Evolutionary conservation across 2,888 invertebrate species (phyloP), one percentile per base, ranked within the genome.

Genomic region (Oeneis ivallda): DNA sequence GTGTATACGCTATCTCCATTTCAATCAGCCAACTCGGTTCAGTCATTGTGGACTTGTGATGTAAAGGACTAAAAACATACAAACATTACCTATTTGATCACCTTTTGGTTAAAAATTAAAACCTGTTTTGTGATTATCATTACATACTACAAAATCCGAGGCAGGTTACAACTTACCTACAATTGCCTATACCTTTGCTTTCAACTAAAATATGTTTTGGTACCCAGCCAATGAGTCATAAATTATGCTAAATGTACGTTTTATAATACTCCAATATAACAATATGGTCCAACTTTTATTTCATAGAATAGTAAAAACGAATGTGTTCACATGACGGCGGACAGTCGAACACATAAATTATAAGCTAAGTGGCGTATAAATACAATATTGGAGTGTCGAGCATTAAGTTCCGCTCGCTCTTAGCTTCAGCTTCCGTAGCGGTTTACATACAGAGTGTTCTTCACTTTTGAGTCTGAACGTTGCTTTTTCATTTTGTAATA

Each of bases 401-500:
- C 73, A 70, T 72, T 71, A 73, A 70, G 74, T 75, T 74, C 74
- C 72, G 73, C 49, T 71, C 63, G 69, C 67, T 69, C 70, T 67
- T 72, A 67, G 70, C 66, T 63, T 26, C 62, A 61, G 72, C 74
- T 75, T 75, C 75, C 75, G 74, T 56, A 65, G 66, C 57, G 47
- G 49, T 13, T 60, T 53, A 11, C 56, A 37, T 68, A 74, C 67
- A 72, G 73, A 63, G 0, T 66, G 62, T 39, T 60, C n/a, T n/a
- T 56, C 13, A 19, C 17, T 7, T n/a, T n/a, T 26, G 26, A 1
- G 26, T 26, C 5, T 26, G 26, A 26, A 26, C 26, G 26, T 26
- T 26, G 26, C 26, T 26, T 26, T 26, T 26, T 4, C 26, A 26
- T 26, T 26, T 26, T 26, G 5, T 26, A 5, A 26, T 26, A 26